Base-by-base conservation (phyloP, 2,113 vertebrate species). In the Stomatorhinus ivindoensis region DNA sequence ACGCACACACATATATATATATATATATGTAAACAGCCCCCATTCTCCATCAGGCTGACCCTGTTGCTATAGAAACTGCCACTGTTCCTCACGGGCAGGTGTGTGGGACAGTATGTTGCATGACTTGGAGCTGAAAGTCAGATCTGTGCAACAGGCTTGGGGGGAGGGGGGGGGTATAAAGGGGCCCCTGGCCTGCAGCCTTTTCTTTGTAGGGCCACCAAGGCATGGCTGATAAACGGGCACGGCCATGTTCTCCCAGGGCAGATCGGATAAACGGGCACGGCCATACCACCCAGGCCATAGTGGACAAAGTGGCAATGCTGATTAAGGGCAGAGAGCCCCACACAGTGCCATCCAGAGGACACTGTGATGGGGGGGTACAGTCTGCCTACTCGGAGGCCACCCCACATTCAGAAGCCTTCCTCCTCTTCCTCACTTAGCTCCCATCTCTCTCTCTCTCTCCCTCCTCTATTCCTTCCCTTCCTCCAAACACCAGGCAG, bases 401-500 rank as follows among this genome's bases (percentile, higher is more conserved):
- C 61, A 4, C 19, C 27, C 27, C 84, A 90, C 87, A 83, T 10
- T 84, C 80, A 46, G 87, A 88, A 88, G 39, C 21, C 76, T 91
- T 90, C 80, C 89, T 55, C 27, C 88, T 51, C 53, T 93, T 91
- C 50, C 50, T 31, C 87, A 76, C 65, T 76, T 6, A 53, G 89
- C 89, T 90, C 89, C 90, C 89, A 86, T 55, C 90, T 76, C 91
- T 89, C 90, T 51, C 42, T 92, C 89, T 92, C 92, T 93, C 91
- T 89, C 90, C 76, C 91, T 89, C 90, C 91, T 89, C 93, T 91
- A 92, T 93, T 92, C 92, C 94, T 93, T 93, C 93, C 93, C 93
- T 94, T 95, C 95, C 96, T 95, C 95, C 96, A 96, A 96, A 96
- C 95, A 95, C 96, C 95, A 97, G 97, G 97, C 97, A 97, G 96